Conservation (phyloP, 2,888 invertebrate species). For the Polyommatus iphigenia region DNA sequence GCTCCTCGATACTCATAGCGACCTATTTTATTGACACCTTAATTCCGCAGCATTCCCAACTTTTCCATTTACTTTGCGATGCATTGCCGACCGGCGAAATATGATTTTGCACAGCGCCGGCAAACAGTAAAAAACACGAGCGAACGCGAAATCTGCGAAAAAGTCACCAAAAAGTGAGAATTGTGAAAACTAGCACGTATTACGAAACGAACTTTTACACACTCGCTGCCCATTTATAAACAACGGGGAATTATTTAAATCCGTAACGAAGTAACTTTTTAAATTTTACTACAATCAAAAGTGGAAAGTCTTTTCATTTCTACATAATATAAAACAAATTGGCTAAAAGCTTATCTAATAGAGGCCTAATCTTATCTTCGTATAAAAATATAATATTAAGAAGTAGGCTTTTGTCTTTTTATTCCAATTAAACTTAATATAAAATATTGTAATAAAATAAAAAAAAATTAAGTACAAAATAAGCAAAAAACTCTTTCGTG, state of each 20-base stretch:
- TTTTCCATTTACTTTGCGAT: slow-evolving; percentile 35
- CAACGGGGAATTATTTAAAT: neutral
- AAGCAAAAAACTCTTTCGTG: too few relatives aligned
- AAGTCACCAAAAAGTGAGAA: slow-evolving; percentile 54
- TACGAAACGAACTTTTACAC: slow-evolving; percentile 55
- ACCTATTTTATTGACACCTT: slow-evolving; percentile 68
- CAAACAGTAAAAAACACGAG: slow-evolving; percentile 43
- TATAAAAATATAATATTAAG: too few relatives aligned
- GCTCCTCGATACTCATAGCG: slow-evolving; percentile 63
- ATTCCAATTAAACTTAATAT: too few relatives aligned
- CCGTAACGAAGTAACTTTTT: neutral
- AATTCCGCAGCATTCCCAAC: slow-evolving; percentile 45
- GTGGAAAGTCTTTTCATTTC: too few relatives aligned
- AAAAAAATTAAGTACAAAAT: neutral
- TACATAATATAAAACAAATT: too few relatives aligned
- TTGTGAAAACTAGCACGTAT: slow-evolving; percentile 67
- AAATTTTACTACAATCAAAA: neutral
- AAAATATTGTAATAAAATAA: too few relatives aligned
- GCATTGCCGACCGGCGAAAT: slow-evolving; percentile 36
- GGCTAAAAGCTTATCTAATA: too few relatives aligned
- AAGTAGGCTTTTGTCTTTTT: too few relatives aligned
- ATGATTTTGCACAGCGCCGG: slow-evolving; percentile 40
- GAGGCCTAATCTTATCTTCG: too few relatives aligned
- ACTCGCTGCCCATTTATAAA: slow-evolving; percentile 54
- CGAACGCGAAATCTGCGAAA: slow-evolving; percentile 47